Base-by-base conservation (phyloP, 2,113 vertebrate species). In the Smithornis capensis region DNA sequence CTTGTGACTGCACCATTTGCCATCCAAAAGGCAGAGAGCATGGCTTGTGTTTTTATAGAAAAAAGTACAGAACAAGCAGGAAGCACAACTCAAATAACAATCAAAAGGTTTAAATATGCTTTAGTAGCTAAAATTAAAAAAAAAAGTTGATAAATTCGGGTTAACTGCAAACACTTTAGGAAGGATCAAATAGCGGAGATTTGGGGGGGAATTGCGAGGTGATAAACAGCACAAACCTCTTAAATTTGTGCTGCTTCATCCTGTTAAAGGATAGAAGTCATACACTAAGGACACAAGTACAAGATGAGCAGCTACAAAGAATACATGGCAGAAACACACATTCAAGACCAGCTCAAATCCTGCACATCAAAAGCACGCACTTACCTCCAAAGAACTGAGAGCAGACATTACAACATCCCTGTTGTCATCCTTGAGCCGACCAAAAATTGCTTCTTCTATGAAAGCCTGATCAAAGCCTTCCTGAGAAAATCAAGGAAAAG, bases 381-480 rank as follows among this genome's bases (percentile, higher is more conserved):
- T 97, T 63, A 99, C 99, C 98, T 98, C 97, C 74, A 99, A 97
- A 49, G 98, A 98, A 69, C 44, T 89, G 33, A 99, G 53, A 25
- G 99, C 96, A 2, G 98, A 96, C 35, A 98, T 86, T 31, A 99
- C 98, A 29, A 99, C 98, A 17, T 98, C 98, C 18, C 97, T 83
- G 6, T 97, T 98, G 29, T 99, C 99, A 95, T 99, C 99, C 47
- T 89, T 97, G 63, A 99, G 97, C 7, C 99, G 98, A 14, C 97
- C 97, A 74, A 98, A 86, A 91, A 99, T 82, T 19, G 98, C 98
- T 76, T 98, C 98, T 91, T 97, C 98, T 96, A 99, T 96, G 94
- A 99, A 99, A 67, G 84, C 90, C 15, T 98, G 93, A 76, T 99
- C 98, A 85, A 99, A 97, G 79, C 98, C 98, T 76, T 98, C 98